phyloP scores from a whole-genome alignment of 1,140 invertebrate genomes.

The Papilio helenus region DNA sequence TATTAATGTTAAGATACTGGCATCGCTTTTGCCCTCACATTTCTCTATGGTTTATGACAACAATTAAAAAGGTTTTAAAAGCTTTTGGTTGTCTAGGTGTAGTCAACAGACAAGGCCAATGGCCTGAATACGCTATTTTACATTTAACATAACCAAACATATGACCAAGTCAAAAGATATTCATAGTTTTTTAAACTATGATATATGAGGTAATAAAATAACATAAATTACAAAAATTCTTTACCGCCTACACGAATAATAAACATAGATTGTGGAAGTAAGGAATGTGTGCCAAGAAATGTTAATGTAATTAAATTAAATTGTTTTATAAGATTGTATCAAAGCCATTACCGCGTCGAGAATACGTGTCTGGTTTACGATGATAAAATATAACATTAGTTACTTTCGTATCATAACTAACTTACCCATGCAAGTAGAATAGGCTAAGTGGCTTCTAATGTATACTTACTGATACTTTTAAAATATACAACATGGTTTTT shows the following conservation, averaged over 20 bases:
- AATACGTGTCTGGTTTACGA: not conserved
- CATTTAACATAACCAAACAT: not conserved
- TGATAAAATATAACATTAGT: constrained; percentile 11
- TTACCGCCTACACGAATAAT: not conserved
- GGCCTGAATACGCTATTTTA: not conserved
- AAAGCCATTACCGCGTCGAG: constrained; percentile 7
- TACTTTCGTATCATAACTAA: constrained; percentile 18
- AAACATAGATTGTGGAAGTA: not conserved
- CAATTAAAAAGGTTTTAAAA: not conserved
- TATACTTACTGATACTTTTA: not conserved
- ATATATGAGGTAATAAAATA: constrained; percentile 8
- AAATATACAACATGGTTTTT: not conserved
- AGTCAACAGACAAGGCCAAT: not conserved
- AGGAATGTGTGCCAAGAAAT: constrained; percentile 9
- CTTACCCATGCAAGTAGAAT: constrained; percentile 9
- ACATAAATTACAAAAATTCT: not conserved
- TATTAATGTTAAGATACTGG: not conserved
- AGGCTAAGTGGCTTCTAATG: constrained; percentile 1
- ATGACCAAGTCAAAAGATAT: not conserved
- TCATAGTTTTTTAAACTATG: not conserved
- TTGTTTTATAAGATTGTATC: constrained; percentile 8
- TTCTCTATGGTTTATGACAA: not conserved
- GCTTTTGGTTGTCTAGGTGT: not conserved
- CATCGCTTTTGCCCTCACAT: not conserved
- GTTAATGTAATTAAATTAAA: constrained; percentile 4